Evolutionary conservation across 1,140 invertebrate species (phyloP).

Genomic region (Scaptomyza hsui): DNA sequence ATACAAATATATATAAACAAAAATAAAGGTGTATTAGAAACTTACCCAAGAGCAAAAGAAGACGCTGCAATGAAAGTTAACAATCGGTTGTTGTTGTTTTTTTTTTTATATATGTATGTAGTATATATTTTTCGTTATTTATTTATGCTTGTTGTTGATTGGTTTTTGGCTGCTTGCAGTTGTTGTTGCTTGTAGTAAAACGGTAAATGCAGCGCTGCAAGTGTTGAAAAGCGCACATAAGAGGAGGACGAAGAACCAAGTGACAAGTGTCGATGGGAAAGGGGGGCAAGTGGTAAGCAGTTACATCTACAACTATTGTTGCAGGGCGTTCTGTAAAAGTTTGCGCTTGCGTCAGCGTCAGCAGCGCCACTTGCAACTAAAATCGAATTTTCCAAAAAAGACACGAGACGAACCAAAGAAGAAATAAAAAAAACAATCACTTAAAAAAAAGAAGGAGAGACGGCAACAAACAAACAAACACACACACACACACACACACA

Average conservation of each 20-base stretch:
- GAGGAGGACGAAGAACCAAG: conserved; percentile 14
- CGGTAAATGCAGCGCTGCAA: conserved; percentile 28
- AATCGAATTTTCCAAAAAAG: conserved; percentile 44
- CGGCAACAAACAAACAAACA: conserved; percentile 19
- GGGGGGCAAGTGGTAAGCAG: neutral
- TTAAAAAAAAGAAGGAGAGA: conserved; percentile 6
- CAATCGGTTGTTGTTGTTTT: conserved; percentile 19
- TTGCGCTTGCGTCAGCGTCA: conserved; percentile 47
- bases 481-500: conserved; percentile 18
- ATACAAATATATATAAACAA: conserved; percentile 7
- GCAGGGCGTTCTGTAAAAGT: conserved; percentile 32
- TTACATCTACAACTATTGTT: neutral
- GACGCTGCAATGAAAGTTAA: conserved; percentile 44
- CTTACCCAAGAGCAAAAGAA: conserved; percentile 46
- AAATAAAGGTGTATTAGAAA: conserved; percentile 21
- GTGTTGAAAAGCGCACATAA: conserved; percentile 12
- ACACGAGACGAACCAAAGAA: conserved; percentile 3
- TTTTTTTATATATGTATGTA: conserved; percentile 17
- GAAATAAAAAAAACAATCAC: conserved; percentile 13
- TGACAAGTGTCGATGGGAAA: neutral
- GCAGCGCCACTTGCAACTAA: conserved; percentile 30
- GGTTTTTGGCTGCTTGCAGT: too few relatives aligned
- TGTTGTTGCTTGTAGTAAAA: neutral
- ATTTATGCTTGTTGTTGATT: conserved; percentile 20
- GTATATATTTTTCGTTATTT: neutral